Conservation (phyloP, 35 echinoderm and acorn worm species). For the Apostichopus californicus region DNA sequence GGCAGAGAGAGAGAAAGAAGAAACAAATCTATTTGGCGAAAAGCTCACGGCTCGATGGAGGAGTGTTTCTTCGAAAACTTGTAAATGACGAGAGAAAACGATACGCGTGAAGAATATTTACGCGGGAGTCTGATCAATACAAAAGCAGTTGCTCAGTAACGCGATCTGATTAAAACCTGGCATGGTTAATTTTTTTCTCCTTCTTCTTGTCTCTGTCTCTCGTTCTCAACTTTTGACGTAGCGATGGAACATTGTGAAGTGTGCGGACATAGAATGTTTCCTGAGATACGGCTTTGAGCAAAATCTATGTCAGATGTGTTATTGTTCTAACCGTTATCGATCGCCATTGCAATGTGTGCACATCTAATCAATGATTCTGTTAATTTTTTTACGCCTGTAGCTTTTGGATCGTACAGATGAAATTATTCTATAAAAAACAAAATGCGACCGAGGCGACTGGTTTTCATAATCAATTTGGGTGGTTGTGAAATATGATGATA, state of each 20-base stretch:
- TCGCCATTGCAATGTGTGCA: not conserved
- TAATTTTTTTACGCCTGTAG: not conserved
- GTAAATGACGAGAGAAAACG: not conserved
- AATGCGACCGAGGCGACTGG: not conserved
- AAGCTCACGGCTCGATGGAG: constrained; percentile 26
- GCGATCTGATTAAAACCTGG: not conserved
- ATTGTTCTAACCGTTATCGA: constrained; percentile 1
- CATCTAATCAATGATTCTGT: not conserved
- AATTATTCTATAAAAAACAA: not conserved
- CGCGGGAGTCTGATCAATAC: not conserved
- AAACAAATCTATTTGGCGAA: constrained; percentile 23
- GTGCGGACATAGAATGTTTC: not conserved
- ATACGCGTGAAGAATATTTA: not conserved
- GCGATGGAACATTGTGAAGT: not conserved
- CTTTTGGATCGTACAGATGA: not conserved
- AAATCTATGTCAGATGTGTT: constrained; percentile 12
- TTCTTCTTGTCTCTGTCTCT: not conserved
- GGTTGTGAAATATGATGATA: not conserved
- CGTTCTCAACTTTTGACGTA: not conserved
- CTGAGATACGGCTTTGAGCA: not conserved
- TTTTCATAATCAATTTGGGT: not conserved
- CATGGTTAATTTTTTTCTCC: not conserved
- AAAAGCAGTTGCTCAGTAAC: not conserved
- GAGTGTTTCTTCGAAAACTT: constrained; percentile 10
- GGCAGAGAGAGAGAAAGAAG: not conserved